Conservation (phyloP, 2,113 vertebrate species). For the Amia ocellicauda region DNA sequence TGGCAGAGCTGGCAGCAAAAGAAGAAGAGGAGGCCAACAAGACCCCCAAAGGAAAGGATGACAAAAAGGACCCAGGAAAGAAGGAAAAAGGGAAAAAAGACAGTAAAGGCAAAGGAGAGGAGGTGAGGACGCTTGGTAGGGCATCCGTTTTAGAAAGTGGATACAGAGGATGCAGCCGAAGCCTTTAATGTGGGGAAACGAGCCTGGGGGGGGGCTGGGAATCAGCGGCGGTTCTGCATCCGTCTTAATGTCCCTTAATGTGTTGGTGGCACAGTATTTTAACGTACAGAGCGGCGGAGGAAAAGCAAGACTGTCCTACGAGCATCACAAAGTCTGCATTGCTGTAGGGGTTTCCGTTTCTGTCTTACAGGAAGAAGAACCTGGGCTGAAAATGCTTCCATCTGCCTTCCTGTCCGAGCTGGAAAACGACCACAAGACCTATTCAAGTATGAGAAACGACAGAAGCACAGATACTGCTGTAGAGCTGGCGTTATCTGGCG, state of each 20-base stretch:
- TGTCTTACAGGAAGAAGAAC: slow-evolving; percentile 62
- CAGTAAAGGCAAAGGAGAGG: slow-evolving; percentile 36
- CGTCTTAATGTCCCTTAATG: neutral
- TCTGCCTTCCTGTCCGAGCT: slow-evolving; percentile 78
- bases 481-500: no score
- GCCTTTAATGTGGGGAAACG: no score
- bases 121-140: slow-evolving; percentile 32
- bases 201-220: neutral
- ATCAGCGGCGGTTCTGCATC: neutral
- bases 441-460: slow-evolving; percentile 64
- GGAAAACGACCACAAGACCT: slow-evolving; percentile 62
- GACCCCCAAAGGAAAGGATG: slow-evolving; percentile 54
- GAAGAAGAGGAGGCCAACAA: slow-evolving; percentile 67
- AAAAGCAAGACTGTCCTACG: no score
- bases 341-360: no score
- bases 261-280: no score
- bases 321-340: no score
- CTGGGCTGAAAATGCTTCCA: slow-evolving; percentile 75
- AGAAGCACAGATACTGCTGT: no score
- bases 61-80: slow-evolving; percentile 45
- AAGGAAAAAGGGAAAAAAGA: slow-evolving; percentile 37
- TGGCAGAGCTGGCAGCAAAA: slow-evolving; percentile 65
- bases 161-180: no score
- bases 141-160: no score
- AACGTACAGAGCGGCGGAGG: no score